Percentiles rank a stretch among this genome's conserved stretches.
These are phyloP conservation scores for Hemibagrus wyckioides DNA, from an alignment of 2,113 vertebrate species.

Conservation along the genomic window DNA sequence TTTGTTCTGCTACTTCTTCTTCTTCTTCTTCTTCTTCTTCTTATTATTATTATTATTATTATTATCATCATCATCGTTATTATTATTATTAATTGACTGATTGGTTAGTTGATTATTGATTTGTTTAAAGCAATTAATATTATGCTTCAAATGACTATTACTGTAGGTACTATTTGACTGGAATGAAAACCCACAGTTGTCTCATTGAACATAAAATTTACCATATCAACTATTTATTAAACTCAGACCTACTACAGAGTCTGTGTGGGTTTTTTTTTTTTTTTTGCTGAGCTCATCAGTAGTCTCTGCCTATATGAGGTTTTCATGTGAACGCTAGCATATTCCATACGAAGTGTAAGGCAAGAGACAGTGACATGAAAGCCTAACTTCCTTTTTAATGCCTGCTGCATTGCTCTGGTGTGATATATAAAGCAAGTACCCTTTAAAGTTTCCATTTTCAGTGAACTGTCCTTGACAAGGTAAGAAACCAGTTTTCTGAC, in stretches of 20 bases:
- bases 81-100: background rate
- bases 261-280: background rate
- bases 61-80: background rate
- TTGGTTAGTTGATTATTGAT: background rate
- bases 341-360: conserved; percentile 38
- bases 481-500: background rate
- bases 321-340: conserved; percentile 50
- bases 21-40: no score
- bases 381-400: conserved; percentile 44
- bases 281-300: conserved; percentile 45
- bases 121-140: background rate
- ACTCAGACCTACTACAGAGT: background rate
- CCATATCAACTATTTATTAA: background rate
- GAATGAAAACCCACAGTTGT: background rate
- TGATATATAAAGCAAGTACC: conserved; percentile 24
- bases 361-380: conserved; percentile 49
- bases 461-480: conserved; percentile 19
- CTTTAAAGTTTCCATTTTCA: background rate
- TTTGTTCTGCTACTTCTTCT: no score
- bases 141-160: background rate
- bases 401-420: conserved; percentile 1
- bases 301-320: background rate
- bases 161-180: background rate
- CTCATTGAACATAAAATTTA: background rate
- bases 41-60: background rate